These are phyloP conservation scores for Sigmodon hispidus DNA, from an alignment of 2,113 vertebrate genomes.

Conservation along the genomic window DNA sequence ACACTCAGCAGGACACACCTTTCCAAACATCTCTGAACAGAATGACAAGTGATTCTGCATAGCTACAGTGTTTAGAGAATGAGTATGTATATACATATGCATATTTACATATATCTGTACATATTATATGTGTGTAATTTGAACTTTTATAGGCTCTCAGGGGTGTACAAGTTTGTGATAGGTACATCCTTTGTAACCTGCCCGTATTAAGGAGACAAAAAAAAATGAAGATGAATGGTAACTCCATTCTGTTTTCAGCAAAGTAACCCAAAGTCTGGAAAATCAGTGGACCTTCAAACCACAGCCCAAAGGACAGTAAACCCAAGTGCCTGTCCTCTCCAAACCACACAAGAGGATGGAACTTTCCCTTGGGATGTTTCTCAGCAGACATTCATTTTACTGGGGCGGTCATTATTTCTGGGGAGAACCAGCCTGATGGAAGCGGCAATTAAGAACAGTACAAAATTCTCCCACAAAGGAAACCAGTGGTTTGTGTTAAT, in stretches of 20 bases:
- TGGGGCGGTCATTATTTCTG: constrained; percentile 12
- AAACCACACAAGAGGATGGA: constrained; percentile 76
- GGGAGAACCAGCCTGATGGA: constrained; percentile 54
- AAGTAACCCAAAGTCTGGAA: constrained; percentile 75
- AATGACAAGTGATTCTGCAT: neutral
- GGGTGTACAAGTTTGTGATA: neutral
- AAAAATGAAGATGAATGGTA: constrained; percentile 53
- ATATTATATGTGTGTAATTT: neutral
- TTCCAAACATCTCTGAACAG: neutral
- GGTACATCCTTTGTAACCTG: constrained; percentile 46
- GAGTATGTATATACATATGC: neutral
- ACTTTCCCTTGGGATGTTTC: constrained; percentile 76
- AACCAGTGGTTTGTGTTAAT: neutral
- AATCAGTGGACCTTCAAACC: constrained; percentile 70
- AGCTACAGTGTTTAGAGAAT: neutral
- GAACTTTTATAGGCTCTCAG: constrained; percentile 7
- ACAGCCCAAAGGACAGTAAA: constrained; percentile 74
- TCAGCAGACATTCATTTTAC: constrained; percentile 55
- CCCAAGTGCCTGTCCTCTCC: constrained; percentile 67
- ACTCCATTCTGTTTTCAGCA: constrained; percentile 68
- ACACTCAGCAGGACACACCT: neutral
- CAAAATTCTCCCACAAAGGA: constrained; percentile 3
- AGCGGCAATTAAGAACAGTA: constrained; percentile 34
- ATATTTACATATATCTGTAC: neutral
- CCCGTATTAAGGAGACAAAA: constrained; percentile 66